Conservation (phyloP, 2,888 invertebrate species). For the Lepidochrysops patricia region DNA sequence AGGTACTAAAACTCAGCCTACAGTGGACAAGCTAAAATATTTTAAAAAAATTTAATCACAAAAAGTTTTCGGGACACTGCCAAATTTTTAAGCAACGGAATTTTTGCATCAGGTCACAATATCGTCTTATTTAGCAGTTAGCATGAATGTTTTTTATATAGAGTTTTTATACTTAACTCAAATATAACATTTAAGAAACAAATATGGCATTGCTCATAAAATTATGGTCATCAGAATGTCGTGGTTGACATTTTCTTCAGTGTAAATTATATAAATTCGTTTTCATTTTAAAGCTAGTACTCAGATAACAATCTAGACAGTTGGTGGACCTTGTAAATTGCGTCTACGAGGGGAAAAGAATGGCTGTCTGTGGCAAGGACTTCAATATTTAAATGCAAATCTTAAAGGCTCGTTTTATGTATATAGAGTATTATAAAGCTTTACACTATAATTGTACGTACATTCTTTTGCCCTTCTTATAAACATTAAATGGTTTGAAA, state of each 20-base stretch:
- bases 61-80: not conserved
- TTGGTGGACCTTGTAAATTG: conserved; percentile 2
- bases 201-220: not conserved
- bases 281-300: not conserved
- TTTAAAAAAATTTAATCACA: not conserved
- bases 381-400: conserved; percentile 2
- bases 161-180: too few species aligned
- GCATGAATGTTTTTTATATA: too few species aligned
- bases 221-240: not conserved
- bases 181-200: too few species aligned
- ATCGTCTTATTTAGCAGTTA: not conserved
- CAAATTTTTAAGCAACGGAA: not conserved
- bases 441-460: too few species aligned
- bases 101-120: not conserved
- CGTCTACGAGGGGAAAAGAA: not conserved
- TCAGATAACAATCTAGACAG: not conserved
- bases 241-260: not conserved
- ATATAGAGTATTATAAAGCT: not conserved
- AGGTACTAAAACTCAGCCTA: not conserved
- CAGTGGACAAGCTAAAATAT: not conserved
- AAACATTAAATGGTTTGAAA: too few species aligned
- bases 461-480: too few species aligned
- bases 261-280: not conserved
- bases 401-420: not conserved
- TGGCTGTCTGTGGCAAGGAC: conserved; percentile 1